Evolutionary conservation across 2,113 vertebrate genomes (phyloP).

Genomic region (Laticauda laticaudata): DNA sequence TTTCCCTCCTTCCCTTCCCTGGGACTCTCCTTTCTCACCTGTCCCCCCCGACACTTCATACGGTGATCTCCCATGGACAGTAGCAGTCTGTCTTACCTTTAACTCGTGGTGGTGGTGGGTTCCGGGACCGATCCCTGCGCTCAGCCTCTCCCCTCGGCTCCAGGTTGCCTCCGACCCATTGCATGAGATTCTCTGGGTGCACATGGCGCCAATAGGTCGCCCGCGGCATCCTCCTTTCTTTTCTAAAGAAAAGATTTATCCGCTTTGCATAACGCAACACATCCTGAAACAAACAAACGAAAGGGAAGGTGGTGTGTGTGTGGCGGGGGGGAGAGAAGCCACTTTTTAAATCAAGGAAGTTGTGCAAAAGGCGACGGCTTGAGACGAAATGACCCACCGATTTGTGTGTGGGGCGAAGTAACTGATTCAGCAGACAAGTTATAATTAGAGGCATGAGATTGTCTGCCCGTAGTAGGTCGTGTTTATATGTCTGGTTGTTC

Average conservation of each 20-base stretch:
- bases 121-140: neutral
- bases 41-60: neutral
- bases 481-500: neutral
- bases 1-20: no score
- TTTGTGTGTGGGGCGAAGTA: neutral
- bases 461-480: neutral
- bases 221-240: no score
- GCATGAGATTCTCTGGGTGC: no score
- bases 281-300: neutral
- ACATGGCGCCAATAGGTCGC: no score
- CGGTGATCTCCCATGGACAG: neutral
- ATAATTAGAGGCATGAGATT: neutral
- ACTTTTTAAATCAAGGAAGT: neutral
- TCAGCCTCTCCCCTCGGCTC: neutral
- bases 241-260: neutral
- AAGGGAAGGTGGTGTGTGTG: no score
- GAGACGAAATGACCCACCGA: neutral
- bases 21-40: neutral
- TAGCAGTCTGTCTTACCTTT: neutral
- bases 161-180: neutral
- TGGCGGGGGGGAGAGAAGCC: no score
- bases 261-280: no score
- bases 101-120: neutral
- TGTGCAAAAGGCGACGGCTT: neutral
- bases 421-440: neutral